phyloP scores from a whole-genome alignment of 2,797 vertebrate genomes.

The Triplophysa bombifrons region DNA sequence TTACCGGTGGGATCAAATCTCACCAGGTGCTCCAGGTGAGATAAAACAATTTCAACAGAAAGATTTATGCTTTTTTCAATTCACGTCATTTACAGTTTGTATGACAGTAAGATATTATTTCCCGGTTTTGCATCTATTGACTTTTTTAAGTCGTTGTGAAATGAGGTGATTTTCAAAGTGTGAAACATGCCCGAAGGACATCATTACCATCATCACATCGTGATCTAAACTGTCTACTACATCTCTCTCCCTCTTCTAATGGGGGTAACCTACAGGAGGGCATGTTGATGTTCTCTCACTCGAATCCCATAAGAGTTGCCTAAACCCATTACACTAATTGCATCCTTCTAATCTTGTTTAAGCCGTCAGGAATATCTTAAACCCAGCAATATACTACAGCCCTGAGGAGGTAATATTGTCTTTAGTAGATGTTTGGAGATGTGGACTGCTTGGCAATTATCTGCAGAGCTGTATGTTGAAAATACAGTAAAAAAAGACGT shows the following conservation, averaged over 20 bases:
- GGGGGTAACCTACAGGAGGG: slow-evolving; percentile 1
- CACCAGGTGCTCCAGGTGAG: slow-evolving; percentile 85
- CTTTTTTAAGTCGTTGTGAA: slow-evolving; percentile 6
- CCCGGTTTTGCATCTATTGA: not conserved
- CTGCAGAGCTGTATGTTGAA: slow-evolving; percentile 7
- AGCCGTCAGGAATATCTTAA: slow-evolving; percentile 37
- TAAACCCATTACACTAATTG: slow-evolving; percentile 47
- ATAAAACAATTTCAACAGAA: not conserved
- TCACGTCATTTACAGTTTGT: not conserved
- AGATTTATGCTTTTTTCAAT: not conserved
- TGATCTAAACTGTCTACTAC: not conserved
- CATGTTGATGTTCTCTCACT: slow-evolving; percentile 36
- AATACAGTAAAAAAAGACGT: not conserved
- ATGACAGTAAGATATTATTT: not conserved
- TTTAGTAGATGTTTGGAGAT: slow-evolving; percentile 7
- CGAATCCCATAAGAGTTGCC: slow-evolving; percentile 67
- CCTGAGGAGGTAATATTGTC: slow-evolving; percentile 18
- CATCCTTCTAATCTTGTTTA: slow-evolving; percentile 58
- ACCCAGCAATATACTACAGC: slow-evolving; percentile 32
- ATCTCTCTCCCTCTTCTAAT: not conserved
- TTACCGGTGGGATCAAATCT: slow-evolving; percentile 66
- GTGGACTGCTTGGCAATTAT: slow-evolving; percentile 28
- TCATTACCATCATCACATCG: slow-evolving; percentile 27
- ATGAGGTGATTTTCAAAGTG: slow-evolving; percentile 21
- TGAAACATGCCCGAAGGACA: slow-evolving; percentile 1